Percentiles rank a stretch among this genome's conserved stretches.
Conservation (phyloP, 92 coral and sea anemone genomes). For the Parazoanthus swiftii region DNA sequence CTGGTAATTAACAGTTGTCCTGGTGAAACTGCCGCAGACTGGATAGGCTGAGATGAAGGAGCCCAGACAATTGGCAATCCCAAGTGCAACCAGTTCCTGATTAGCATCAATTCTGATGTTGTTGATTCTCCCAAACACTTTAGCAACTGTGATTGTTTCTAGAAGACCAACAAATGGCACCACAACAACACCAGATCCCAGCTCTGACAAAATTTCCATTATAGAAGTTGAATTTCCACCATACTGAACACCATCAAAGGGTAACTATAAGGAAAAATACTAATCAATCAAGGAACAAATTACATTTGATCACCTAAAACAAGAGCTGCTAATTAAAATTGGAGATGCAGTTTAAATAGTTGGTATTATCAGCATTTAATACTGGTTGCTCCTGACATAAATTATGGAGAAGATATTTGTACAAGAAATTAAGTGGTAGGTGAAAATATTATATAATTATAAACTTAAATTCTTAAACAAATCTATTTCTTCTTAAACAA, state of each 20-base stretch:
- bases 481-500: no score
- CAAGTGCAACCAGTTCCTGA: constrained; percentile 92
- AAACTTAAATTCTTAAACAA: no score
- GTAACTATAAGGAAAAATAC: constrained; percentile 49
- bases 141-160: constrained; percentile 94
- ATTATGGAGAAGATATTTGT: no score
- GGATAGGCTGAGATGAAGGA: constrained; percentile 94
- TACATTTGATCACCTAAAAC: no score
- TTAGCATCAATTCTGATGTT: constrained; percentile 85
- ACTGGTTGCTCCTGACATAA: no score
- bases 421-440: no score
- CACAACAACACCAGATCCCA: constrained; percentile 86
- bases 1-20: constrained; percentile 91
- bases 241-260: constrained; percentile 57
- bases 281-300: neutral
- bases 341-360: no score
- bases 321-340: no score
- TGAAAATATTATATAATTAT: no score
- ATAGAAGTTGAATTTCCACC: constrained; percentile 62
- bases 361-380: no score
- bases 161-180: constrained; percentile 94
- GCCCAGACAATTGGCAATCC: constrained; percentile 82
- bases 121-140: constrained; percentile 90
- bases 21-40: constrained; percentile 92
- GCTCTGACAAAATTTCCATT: constrained; percentile 59